Evolutionary conservation across 2,797 vertebrate species (phyloP).

Genomic region (Amniataba percoides): DNA sequence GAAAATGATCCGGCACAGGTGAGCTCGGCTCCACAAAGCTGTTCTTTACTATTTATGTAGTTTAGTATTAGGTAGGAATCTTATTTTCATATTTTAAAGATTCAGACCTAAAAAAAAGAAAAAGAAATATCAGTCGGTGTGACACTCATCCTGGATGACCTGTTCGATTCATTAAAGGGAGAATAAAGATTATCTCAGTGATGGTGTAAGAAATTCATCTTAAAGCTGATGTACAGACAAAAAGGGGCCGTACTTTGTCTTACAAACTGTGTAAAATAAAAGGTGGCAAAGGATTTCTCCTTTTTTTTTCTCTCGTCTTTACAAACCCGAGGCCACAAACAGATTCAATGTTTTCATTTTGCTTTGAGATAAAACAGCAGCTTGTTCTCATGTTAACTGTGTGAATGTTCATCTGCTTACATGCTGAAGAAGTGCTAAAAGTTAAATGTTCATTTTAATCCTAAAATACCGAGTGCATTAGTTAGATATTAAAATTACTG

Average conservation of each 20-base stretch:
- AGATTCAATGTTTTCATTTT: too few species aligned
- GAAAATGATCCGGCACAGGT: conserved; percentile 69
- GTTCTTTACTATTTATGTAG: background rate
- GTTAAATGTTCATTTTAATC: background rate
- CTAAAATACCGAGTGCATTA: background rate
- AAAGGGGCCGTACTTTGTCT: too few species aligned
- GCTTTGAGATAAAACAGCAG: too few species aligned
- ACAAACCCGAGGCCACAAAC: background rate
- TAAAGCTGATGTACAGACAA: background rate
- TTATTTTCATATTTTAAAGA: background rate
- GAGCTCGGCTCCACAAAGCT: background rate
- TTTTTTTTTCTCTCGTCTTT: too few species aligned
- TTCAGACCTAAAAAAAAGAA: background rate
- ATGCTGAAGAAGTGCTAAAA: too few species aligned
- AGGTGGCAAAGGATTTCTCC: too few species aligned
- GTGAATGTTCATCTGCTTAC: too few species aligned
- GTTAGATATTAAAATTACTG: background rate
- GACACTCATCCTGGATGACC: too few species aligned
- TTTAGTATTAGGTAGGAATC: background rate
- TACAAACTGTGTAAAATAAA: too few species aligned
- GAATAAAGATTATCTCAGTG: too few species aligned
- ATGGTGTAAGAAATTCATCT: background rate
- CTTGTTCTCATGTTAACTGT: too few species aligned
- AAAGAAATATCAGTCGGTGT: background rate
- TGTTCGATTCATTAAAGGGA: too few species aligned